Conservation (phyloP, 2,113 vertebrate species). For the Amblyopsis rosae region DNA sequence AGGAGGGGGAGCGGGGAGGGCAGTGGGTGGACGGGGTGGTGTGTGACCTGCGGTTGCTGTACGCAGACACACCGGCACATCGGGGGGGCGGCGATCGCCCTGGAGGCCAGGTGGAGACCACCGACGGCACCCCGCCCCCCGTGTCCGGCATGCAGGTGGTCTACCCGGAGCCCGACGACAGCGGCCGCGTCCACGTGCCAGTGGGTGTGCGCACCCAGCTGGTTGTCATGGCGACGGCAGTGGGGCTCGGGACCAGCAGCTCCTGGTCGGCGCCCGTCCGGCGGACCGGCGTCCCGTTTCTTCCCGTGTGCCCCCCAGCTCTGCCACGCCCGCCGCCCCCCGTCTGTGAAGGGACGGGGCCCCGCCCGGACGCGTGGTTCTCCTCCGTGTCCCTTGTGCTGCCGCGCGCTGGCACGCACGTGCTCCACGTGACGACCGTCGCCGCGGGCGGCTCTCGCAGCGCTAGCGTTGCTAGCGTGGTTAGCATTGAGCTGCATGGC, state of each 20-base stretch:
- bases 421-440: slow-evolving; percentile 60
- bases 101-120: slow-evolving; percentile 29
- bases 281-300: slow-evolving; percentile 59
- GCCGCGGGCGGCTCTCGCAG: slow-evolving; percentile 58
- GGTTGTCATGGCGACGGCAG: slow-evolving; percentile 65
- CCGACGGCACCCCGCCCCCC: slow-evolving; percentile 14
- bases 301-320: slow-evolving; percentile 63
- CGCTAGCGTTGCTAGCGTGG: slow-evolving; percentile 46
- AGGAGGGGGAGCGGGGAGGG: slow-evolving; percentile 24
- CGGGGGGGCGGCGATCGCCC: slow-evolving; percentile 26
- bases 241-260: slow-evolving; percentile 62
- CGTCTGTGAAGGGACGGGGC: slow-evolving; percentile 43
- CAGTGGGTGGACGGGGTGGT: slow-evolving; percentile 75
- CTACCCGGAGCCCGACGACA: slow-evolving; percentile 55
- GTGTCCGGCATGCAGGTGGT: slow-evolving; percentile 61
- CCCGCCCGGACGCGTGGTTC: slow-evolving; percentile 64
- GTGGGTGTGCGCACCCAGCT: slow-evolving; percentile 54
- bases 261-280: slow-evolving; percentile 72
- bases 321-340: slow-evolving; percentile 22
- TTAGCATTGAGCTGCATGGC: slow-evolving; percentile 40
- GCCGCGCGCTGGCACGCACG: slow-evolving; percentile 45
- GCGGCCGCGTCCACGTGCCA: slow-evolving; percentile 65
- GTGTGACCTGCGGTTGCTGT: slow-evolving; percentile 76
- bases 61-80: slow-evolving; percentile 49
- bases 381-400: slow-evolving; percentile 60